Percentiles rank a stretch among this genome's conserved stretches.
Evolutionary conservation across 2,113 vertebrate genomes (phyloP).

Genomic region (Zosterops hypoxanthus): DNA sequence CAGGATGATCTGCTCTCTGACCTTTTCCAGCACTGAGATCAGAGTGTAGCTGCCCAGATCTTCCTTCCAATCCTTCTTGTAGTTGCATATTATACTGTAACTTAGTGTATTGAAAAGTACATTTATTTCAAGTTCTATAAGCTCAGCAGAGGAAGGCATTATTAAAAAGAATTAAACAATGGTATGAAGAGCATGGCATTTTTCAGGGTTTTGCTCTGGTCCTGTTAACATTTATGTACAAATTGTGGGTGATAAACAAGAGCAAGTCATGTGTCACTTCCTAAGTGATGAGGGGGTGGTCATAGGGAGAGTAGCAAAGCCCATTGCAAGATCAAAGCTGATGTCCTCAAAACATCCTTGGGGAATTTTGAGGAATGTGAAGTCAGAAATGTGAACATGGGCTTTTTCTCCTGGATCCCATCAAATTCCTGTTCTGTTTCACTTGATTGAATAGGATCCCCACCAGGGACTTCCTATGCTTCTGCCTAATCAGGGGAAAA

Average conservation of each 20-base stretch:
- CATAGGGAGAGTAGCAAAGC: background rate
- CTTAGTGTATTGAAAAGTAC: background rate
- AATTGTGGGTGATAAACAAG: background rate
- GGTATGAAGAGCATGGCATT: background rate
- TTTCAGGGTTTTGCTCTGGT: background rate
- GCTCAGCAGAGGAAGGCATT: background rate
- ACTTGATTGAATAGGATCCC: background rate
- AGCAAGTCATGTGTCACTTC: background rate
- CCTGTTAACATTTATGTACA: background rate
- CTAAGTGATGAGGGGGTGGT: background rate
- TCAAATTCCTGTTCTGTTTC: slow-evolving; percentile 8
- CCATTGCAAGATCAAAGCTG: background rate
- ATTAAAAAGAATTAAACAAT: background rate
- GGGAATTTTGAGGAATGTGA: background rate
- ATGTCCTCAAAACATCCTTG: background rate
- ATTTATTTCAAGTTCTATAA: background rate
- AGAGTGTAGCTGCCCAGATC: background rate
- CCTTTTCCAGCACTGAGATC: background rate
- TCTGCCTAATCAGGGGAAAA: slow-evolving; percentile 14
- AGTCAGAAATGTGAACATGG: background rate
- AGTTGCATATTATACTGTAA: background rate
- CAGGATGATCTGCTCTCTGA: accelerated
- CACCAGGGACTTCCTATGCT: background rate
- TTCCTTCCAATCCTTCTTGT: background rate
- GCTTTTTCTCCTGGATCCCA: background rate